Conservation (phyloP, 2,113 vertebrate genomes). For the Tachysurus vachellii region DNA sequence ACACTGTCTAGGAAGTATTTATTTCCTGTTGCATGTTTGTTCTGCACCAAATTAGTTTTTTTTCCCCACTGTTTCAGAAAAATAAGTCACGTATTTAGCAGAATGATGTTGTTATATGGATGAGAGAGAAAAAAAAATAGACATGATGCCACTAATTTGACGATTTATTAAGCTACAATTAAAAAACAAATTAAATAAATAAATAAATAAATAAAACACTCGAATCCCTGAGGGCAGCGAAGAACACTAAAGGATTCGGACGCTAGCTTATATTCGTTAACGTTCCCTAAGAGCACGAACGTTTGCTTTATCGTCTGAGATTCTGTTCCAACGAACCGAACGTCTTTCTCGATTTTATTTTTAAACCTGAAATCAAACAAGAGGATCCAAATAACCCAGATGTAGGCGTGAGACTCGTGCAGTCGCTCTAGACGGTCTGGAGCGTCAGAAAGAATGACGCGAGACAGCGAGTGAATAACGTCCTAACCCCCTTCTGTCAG, state of each 20-base stretch:
- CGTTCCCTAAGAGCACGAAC: not conserved
- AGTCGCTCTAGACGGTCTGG: not conserved
- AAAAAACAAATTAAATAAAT: not conserved
- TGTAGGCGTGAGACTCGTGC: not conserved
- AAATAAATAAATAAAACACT: not conserved
- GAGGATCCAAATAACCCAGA: not conserved
- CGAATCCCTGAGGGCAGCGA: not conserved
- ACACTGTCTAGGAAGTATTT: not conserved
- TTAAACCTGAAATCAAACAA: not conserved
- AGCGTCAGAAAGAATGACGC: not conserved
- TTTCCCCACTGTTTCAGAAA: not conserved
- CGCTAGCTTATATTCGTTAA: not conserved
- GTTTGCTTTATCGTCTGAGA: not conserved
- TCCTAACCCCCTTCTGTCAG: conserved; percentile 8
- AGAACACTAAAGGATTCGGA: not conserved
- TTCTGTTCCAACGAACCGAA: not conserved
- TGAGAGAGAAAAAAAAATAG: no score
- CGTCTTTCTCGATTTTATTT: not conserved
- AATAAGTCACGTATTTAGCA: not conserved
- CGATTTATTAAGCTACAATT: not conserved
- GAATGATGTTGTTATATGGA: not conserved
- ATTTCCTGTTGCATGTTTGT: conserved; percentile 1
- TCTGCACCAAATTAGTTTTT: not conserved
- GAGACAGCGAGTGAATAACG: not conserved
- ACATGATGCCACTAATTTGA: not conserved